Evolutionary conservation across 1,140 invertebrate genomes (phyloP), one percentile per base, ranked within the genome.

Genomic region (Spodoptera frugiperda): DNA sequence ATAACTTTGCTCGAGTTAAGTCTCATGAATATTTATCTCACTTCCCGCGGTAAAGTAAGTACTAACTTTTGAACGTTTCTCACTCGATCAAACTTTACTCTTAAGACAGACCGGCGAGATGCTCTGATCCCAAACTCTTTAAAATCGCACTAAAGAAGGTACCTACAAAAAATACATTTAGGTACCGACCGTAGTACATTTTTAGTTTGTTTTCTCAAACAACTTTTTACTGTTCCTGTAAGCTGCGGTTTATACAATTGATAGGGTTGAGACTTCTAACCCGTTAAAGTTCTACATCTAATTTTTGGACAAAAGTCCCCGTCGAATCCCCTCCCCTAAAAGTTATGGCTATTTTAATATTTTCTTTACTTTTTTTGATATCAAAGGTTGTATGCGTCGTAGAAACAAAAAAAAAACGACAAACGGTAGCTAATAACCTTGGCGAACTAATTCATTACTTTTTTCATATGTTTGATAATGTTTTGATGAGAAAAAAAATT

Each of bases 31-130:
- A 91, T 91, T 91, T 89, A 91, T 91, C 82, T 86, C 82, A 74
- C 72, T 81, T 87, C 84, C 86, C 86, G 83, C 77, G 82, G 83
- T 81, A 85, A 84, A 87, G 84, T 84, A 80, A 80, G 71, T 73
- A 73, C 61, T 88, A 91, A 91, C 88, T 91, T 89, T 86, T 87
- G 84, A 88, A 87, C 83, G 83, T 86, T 87, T 90, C 87, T 84
- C 87, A 91, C 87, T 91, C 90, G 87, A 91, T 91, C 87, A 90
- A 91, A 91, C 88, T 91, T 91, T 88, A 87, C 81, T 88, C 76
- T 86, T 88, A 89, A 83, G 82, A 80, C 77, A 78, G 83, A 79
- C 68, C 59, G 67, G 79, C 74, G 84, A 81, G 78, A 49, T 68
- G 61, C 63, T 77, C 81, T 85, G 83, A 83, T 89, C 79, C 79